Conservation (phyloP, 2,113 vertebrate genomes). For the Tapirus terrestris region DNA sequence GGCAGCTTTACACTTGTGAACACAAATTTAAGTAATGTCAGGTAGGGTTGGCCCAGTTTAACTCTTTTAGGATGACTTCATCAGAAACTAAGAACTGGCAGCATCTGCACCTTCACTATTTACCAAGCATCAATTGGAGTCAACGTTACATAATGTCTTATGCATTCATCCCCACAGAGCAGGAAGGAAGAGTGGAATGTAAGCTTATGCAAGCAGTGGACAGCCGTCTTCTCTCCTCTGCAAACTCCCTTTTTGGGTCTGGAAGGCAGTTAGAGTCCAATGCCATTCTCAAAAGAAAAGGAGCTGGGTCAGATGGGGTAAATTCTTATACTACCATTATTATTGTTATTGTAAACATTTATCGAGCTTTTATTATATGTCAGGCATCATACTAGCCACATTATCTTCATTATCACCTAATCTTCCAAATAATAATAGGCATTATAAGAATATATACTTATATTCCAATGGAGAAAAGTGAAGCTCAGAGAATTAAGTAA, state of each 20-base stretch:
- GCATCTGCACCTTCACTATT: neutral
- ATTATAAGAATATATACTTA: neutral
- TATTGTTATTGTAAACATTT: neutral
- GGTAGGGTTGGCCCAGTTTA: neutral
- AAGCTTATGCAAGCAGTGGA: neutral
- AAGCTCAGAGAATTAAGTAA: neutral
- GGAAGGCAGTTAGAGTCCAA: neutral
- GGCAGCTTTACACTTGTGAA: neutral
- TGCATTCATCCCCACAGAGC: neutral
- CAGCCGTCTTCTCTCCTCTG: neutral
- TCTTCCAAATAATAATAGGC: neutral
- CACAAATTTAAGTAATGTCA: neutral
- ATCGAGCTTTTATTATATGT: neutral
- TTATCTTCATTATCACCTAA: neutral
- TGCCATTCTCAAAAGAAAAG: neutral
- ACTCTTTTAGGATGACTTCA: neutral
- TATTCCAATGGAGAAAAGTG: neutral
- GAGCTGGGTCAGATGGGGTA: no score
- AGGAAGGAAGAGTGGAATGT: neutral
- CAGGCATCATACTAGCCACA: neutral
- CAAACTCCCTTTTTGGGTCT: no score
- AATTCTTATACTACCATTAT: neutral
- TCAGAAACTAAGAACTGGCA: neutral
- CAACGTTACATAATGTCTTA: neutral
- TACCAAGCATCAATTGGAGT: neutral